phyloP scores from a whole-genome alignment of 2,113 vertebrate genomes.

The Megalops atlanticus region DNA sequence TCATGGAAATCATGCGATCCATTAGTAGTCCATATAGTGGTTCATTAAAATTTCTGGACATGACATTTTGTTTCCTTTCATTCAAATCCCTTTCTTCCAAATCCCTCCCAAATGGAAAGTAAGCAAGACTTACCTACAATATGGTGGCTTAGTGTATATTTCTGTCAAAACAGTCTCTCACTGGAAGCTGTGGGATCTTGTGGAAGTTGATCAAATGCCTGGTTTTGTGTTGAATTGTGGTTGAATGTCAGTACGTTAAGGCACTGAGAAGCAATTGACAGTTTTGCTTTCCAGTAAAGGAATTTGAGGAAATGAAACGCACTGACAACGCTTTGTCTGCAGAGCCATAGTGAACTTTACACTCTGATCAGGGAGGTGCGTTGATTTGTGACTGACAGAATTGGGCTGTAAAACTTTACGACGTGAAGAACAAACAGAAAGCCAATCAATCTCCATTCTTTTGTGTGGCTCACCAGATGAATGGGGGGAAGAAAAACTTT shows the following conservation, averaged over 20 bases:
- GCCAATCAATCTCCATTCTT: background rate
- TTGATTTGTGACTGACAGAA: background rate
- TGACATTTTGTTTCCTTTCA: too few relatives aligned
- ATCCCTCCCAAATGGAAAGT: background rate
- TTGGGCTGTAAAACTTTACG: conserved; percentile 45
- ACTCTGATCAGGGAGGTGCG: background rate
- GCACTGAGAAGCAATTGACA: background rate
- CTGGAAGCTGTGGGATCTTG: background rate
- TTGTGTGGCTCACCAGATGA: background rate
- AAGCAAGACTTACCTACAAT: background rate
- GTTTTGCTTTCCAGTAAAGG: background rate
- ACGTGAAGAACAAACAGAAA: conserved; percentile 39
- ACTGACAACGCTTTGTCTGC: background rate
- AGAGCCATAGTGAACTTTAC: conserved; percentile 33
- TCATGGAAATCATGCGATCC: background rate
- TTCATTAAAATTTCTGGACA: too few relatives aligned
- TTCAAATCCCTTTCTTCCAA: background rate
- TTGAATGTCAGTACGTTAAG: background rate
- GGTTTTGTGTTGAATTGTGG: background rate
- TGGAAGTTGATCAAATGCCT: background rate
- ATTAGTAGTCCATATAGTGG: too few relatives aligned
- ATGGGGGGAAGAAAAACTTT: too few relatives aligned
- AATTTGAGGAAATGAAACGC: conserved; percentile 7
- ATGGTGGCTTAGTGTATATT: background rate
- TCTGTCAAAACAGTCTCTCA: background rate